Base-by-base conservation (phyloP, 2,888 invertebrate genomes). In the Ariolimax columbianus region DNA sequence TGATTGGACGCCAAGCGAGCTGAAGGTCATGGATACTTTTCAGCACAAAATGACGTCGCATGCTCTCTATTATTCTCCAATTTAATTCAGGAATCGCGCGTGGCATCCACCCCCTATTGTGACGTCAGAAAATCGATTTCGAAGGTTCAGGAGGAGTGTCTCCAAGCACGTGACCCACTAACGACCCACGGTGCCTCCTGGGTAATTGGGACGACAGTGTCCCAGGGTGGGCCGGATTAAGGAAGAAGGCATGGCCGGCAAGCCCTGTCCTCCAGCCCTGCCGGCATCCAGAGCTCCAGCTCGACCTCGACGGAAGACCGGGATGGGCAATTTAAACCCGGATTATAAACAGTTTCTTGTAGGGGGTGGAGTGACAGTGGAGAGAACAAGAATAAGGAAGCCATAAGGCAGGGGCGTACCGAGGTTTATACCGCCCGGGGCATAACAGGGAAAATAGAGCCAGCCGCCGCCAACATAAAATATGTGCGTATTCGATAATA, bases 161-260 rank as follows among this genome's bases (percentile, higher is more conserved):
- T 43, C 73, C 47, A 30, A 23, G n/a, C 40, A 73, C 79, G 79
- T 79, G 79, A 40, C 63, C 79, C 36, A 59, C 79, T 79, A 79
- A 79, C 38, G 79, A 79, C 79, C 38, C 66, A 6, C 79, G 38
- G 40, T 79, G 79, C 66, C 79, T 66, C 79, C 79, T 79, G 40
- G 79, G 79, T 79, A 59, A 79, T 79, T 79, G 79, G 79, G 79
- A 66, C 77, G 26, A 17, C 9, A 40, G 43, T 40, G 79, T 79
- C 66, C 79, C 79, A 43, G 79, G 79, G 66, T 43, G 66, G 79
- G 79, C 19, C 66, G 66, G 79, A 36, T 40, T 38, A 36, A 11
- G 38, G 66, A 79, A 26, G 40, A 11, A 33, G 23, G 66, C n/a
- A n/a, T n/a, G n/a, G 7, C 38, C 79, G 26, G 79, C 66, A 38